A percentile compares a stretch with the other conserved stretches of the same genome.
Conservation (phyloP, 1,140 invertebrate species). For the Drosophila parvula region DNA sequence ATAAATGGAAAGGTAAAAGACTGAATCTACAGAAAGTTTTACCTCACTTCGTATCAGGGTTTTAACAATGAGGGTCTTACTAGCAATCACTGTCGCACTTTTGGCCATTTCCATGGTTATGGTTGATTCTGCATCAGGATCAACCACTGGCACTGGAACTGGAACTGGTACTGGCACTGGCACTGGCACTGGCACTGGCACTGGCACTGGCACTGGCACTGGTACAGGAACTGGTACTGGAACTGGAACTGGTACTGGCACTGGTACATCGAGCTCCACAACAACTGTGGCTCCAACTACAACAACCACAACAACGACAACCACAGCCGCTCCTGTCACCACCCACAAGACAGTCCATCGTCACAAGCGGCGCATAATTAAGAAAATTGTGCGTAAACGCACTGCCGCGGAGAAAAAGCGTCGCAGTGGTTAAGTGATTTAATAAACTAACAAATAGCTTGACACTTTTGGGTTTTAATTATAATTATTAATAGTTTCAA, state of each 20-base stretch:
- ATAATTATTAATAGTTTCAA: too few relatives aligned
- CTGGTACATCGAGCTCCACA: neutral
- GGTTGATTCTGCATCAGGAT: neutral
- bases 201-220: neutral
- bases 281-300: neutral
- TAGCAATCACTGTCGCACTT: neutral
- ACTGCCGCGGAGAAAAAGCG: neutral
- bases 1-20: constrained; percentile 6
- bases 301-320: neutral
- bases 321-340: neutral
- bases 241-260: neutral
- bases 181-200: neutral
- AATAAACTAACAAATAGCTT: too few relatives aligned
- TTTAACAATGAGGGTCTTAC: neutral
- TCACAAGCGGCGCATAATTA: constrained; percentile 1
- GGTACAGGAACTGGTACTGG: neutral
- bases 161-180: neutral
- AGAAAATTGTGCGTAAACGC: neutral
- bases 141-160: neutral
- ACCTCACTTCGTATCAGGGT: too few relatives aligned
- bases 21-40: neutral
- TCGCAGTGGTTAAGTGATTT: neutral
- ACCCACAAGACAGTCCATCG: neutral
- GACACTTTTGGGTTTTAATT: too few relatives aligned
- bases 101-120: constrained; percentile 3